Conservation (phyloP, 2,797 vertebrate species). For the Sebastiscus tertius region DNA sequence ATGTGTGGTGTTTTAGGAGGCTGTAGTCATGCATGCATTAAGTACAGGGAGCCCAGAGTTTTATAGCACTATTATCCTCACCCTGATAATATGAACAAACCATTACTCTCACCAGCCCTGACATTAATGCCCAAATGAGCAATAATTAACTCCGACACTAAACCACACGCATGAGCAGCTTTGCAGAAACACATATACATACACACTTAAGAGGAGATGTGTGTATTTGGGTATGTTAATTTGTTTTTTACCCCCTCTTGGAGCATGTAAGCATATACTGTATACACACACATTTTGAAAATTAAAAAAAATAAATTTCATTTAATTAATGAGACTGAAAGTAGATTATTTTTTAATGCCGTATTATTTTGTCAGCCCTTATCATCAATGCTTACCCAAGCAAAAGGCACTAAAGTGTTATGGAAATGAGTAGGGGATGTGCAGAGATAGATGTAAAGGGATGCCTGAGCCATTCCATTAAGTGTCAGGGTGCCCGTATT, state of each 20-base stretch:
- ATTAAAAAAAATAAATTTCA: not conserved
- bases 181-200: constrained; percentile 10
- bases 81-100: constrained; percentile 72
- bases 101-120: constrained; percentile 66
- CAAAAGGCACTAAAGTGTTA: constrained; percentile 58
- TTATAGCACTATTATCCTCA: constrained; percentile 71
- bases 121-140: constrained; percentile 73
- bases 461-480: constrained; percentile 52
- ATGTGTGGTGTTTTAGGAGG: constrained; percentile 10
- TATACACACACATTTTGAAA: not conserved
- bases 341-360: constrained; percentile 33
- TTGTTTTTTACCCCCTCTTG: not conserved
- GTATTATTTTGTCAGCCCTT: constrained; percentile 49
- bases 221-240: not conserved
- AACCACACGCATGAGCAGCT: constrained; percentile 49
- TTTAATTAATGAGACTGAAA: constrained; percentile 39
- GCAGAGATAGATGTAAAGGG: constrained; percentile 60
- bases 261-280: not conserved
- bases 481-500: constrained; percentile 45
- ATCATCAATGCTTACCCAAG: constrained; percentile 55
- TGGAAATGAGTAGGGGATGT: constrained; percentile 60
- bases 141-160: constrained; percentile 71
- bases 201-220: not conserved
- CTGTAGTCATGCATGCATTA: constrained; percentile 54
- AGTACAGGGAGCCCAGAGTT: constrained; percentile 46